phyloP scores from a whole-genome alignment of 2,113 vertebrate species.

The Okapia johnstoni region DNA sequence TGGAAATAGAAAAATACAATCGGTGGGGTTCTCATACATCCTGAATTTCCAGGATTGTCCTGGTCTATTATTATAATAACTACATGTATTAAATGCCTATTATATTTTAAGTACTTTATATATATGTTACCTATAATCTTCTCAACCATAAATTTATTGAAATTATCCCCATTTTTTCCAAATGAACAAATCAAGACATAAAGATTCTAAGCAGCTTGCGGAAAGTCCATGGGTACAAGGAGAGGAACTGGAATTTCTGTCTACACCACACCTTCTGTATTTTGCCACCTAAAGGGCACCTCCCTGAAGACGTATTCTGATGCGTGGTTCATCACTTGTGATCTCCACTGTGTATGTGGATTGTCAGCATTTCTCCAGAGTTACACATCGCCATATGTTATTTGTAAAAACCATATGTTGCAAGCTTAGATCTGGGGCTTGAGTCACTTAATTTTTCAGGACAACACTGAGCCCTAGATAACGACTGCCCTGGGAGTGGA shows the following conservation, averaged over 20 bases:
- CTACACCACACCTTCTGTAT: accelerated
- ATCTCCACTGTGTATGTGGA: neutral
- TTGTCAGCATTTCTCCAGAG: neutral
- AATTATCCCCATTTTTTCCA: neutral
- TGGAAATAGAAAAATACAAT: neutral
- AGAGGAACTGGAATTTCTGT: neutral
- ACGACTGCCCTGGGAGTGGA: neutral
- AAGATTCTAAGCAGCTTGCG: neutral
- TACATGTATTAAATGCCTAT: neutral
- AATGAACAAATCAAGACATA: neutral
- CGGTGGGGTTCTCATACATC: neutral
- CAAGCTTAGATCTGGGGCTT: constrained; percentile 18
- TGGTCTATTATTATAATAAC: neutral
- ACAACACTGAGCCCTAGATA: neutral
- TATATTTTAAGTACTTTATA: neutral
- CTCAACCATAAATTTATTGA: neutral
- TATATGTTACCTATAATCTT: neutral
- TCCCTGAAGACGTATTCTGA: neutral
- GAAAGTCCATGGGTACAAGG: neutral
- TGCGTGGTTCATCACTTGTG: neutral
- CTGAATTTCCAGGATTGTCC: neutral
- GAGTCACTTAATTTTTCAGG: neutral
- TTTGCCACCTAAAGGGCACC: neutral
- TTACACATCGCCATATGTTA: neutral
- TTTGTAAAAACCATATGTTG: neutral